Evolutionary conservation across 1,140 invertebrate species (phyloP).

Genomic region (Drosophila orena): DNA sequence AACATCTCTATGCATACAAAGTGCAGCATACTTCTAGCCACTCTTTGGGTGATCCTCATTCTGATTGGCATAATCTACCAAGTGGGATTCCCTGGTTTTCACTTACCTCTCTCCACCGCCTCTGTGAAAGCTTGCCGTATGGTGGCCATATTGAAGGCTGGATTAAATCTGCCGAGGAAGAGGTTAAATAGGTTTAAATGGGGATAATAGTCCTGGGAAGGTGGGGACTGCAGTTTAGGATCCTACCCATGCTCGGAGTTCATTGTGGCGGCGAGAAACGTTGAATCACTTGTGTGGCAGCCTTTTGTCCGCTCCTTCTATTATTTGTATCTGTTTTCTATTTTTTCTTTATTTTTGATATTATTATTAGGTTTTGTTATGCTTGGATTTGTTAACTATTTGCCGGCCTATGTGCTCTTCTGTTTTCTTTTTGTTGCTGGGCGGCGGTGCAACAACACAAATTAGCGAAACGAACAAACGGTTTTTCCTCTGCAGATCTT

Average conservation of each 20-base stretch:
- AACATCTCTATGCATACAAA: no score
- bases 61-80: no score
- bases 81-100: no score
- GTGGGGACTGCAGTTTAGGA: not conserved
- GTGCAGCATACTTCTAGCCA: no score
- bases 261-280: constrained; percentile 73
- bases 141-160: constrained; percentile 95
- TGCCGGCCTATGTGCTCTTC: constrained; percentile 56
- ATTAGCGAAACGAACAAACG: constrained; percentile 44
- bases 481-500: constrained; percentile 45
- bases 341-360: not conserved
- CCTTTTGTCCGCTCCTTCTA: constrained; percentile 6
- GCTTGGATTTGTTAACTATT: not conserved
- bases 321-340: not conserved
- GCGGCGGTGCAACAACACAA: constrained; percentile 36
- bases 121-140: constrained; percentile 97
- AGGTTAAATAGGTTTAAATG: constrained; percentile 2
- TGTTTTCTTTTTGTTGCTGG: constrained; percentile 38
- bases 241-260: constrained; percentile 84
- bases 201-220: not conserved
- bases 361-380: no score
- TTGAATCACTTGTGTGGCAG: constrained; percentile 68
- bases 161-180: constrained; percentile 91
- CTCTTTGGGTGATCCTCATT: no score
- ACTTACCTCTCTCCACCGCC: constrained; percentile 93